phyloP scores from a whole-genome alignment of 2,888 invertebrate species.

The Ctenicera cuprea region DNA sequence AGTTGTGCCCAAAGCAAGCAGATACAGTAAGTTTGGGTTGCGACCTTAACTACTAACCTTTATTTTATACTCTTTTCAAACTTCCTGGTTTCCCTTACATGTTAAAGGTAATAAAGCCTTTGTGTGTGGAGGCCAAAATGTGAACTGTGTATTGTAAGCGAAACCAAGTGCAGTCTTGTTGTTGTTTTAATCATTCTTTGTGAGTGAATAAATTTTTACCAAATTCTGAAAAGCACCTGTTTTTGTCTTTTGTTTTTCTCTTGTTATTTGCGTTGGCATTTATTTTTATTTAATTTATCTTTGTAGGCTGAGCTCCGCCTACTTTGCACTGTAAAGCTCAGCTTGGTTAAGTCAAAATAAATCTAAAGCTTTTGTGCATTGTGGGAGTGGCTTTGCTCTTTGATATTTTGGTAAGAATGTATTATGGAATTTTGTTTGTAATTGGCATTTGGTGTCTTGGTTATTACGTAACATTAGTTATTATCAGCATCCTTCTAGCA shows the following conservation, averaged over 20 bases:
- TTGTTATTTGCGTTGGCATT: background rate
- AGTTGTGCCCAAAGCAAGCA: conserved; percentile 85
- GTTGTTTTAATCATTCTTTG: conserved; percentile 28
- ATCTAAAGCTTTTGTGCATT: conserved; percentile 20
- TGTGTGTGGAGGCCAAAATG: background rate
- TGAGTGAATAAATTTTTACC: conserved; percentile 30
- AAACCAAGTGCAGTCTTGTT: conserved; percentile 24
- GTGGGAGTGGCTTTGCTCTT: conserved; percentile 23
- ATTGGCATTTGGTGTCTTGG: conserved; percentile 3
- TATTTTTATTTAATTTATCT: background rate
- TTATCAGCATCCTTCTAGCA: conserved; percentile 1
- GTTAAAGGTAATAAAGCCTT: conserved; percentile 11
- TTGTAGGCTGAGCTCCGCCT: conserved; percentile 25
- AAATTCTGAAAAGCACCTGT: conserved; percentile 8
- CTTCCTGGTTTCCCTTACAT: conserved; percentile 34
- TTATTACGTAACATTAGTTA: background rate
- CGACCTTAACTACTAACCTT: conserved; percentile 54
- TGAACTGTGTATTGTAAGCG: conserved; percentile 19
- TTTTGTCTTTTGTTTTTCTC: conserved; percentile 5
- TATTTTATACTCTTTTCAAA: conserved; percentile 31
- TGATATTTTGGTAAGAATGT: conserved; percentile 1
- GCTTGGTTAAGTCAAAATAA: background rate
- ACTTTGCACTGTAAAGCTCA: conserved; percentile 13
- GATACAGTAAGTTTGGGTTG: conserved; percentile 78
- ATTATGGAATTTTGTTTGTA: background rate